Base-by-base conservation (phyloP, 2,797 vertebrate genomes). In the Babyrousa celebensis region DNA sequence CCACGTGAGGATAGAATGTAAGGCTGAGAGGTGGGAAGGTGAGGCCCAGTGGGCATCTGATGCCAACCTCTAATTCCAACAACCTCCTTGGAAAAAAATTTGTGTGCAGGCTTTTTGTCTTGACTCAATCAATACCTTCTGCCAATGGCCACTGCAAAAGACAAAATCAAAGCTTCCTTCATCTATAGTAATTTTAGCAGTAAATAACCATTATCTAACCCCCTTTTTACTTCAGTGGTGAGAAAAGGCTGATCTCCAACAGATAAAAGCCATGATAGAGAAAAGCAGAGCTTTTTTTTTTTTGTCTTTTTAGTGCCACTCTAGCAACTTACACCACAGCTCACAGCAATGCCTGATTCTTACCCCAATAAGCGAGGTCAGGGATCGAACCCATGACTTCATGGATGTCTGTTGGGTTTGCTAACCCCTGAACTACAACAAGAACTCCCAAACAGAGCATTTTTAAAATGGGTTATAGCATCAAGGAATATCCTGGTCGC, bases 41-140 rank as follows among this genome's bases (percentile, higher is more conserved):
- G 18, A 5, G 9, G 32, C 20, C 3, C 3, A 56, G 0, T 9
- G 15, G 1, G 9, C 0, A 71, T 29, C 52, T 6, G 11, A 32
- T 58, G 10, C 3, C 32, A 65, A n/a, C 2, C 8, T 52, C 72
- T 80, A 8, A 16, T 9, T 56, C 48, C 68, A 67, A 9, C 25
- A 87, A 40, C 9, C 3, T 67, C 20, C n/a, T 29, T 29, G 3
- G 20, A 40, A 48, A 84, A 60, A 48, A 94, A 56, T 82, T 27
- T 3, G 9, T 4, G 1, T 18, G 5, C 5, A 23, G 14, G 5
- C 6, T 29, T 52, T 75, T 14, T 20, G 3, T 18, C 18, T 29
- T 12, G 18, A 92, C 8, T 74, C 29, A 52, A 1, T 16, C 29
- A 52, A 1, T 16, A 12, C 12, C 27, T 63, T 77, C 18, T 58